Base-by-base conservation (phyloP, 2,113 vertebrate species). In the Cervus canadensis region DNA sequence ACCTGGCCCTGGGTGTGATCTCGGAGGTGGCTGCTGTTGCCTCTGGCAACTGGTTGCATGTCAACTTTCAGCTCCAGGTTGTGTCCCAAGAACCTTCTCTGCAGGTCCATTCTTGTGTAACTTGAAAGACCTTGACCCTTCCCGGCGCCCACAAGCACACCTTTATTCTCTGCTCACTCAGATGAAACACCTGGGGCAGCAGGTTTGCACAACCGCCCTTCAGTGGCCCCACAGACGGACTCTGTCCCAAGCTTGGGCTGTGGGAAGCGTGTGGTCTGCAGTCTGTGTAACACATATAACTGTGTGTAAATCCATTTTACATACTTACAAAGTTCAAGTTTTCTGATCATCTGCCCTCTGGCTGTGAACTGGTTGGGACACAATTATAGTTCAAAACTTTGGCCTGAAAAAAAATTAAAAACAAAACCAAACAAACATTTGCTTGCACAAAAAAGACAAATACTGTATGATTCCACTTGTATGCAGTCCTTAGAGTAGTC, bases 1-100 rank as follows among this genome's bases (percentile, higher is more conserved):
- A 95, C 57, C 92, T 87, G 96, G 98, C 98, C 98, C 98, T 97
- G 97, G 97, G 97, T 98, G 98, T 98, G 82, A 98, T 97, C 97
- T 98, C 97, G 91, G 98, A 98, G 95, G 98, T 97, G 98, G 99
- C 98, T 98, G 98, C 98, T 98, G 96, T 98, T 98, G 97, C 98
- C 67, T 89, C 96, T 98, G 97, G 92, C 98, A 95, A 97, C 94
- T 78, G 96, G 97, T 99, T 99, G 98, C 97, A 98, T 98, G 98
- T 98, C 98, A 98, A 98, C 96, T 97, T 98, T 98, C 98, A 98
- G 98, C 97, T 97, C 94, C 91, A 98, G 95, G 98, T 98, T 98
- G 98, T 95, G 87, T 89, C 98, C 95, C 96, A 95, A 95, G 97
- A 97, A 97, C 98, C 33, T 98, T 95, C 81, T 92, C 59, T 82